These are phyloP conservation scores for Meriones psammophilus DNA, from an alignment of 2,797 vertebrate genomes.

Conservation along the genomic window DNA sequence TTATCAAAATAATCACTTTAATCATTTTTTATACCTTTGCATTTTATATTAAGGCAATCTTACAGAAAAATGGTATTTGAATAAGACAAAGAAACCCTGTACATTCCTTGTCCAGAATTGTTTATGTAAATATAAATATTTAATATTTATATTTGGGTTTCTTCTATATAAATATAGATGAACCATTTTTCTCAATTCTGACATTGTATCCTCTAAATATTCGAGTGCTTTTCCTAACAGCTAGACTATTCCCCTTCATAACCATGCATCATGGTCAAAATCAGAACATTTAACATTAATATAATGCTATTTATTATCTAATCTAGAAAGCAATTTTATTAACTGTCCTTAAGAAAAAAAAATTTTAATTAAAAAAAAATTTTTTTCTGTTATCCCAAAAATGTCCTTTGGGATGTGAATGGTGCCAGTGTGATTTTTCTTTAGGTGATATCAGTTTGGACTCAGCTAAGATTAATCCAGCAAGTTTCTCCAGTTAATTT, in stretches of 20 bases:
- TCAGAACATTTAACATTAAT: neutral
- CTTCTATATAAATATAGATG: neutral
- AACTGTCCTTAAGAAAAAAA: neutral
- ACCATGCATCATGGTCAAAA: neutral
- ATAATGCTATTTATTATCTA: neutral
- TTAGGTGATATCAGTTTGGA: neutral
- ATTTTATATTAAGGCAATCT: slow-evolving; percentile 17
- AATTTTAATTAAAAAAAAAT: too few species aligned
- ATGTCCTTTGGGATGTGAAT: neutral
- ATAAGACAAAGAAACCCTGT: neutral
- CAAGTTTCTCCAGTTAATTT: neutral
- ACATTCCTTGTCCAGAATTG: neutral
- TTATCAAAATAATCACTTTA: neutral
- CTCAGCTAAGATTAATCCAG: neutral
- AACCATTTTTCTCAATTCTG: neutral
- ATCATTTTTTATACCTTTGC: neutral
- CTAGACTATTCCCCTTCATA: neutral
- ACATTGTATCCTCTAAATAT: neutral
- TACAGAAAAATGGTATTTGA: neutral
- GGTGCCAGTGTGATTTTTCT: neutral
- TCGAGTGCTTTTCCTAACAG: neutral
- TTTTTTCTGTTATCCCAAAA: neutral
- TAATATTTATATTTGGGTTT: neutral
- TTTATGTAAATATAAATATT: neutral
- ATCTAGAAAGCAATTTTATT: neutral